Evolutionary conservation across 2,888 invertebrate genomes (phyloP), one percentile per base, ranked within the genome.

Genomic region (Drosophila dives): DNA sequence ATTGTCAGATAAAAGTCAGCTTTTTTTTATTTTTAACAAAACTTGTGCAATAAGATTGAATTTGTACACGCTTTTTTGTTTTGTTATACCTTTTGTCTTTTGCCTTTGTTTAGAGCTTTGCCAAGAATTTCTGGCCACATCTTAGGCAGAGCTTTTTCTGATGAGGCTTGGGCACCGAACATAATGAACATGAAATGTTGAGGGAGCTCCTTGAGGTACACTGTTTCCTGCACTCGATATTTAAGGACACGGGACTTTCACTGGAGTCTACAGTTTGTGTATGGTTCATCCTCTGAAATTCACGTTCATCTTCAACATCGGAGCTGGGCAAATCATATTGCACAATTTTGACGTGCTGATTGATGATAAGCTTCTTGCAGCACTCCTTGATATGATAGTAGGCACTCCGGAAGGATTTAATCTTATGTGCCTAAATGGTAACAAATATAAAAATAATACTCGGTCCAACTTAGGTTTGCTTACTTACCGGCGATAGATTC

Each of bases 21-120:
- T 38, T 62, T 33, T 36, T 54, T 45, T 72, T 64, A 64, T 76
- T n/a, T n/a, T n/a, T 72, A 15, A 34, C 26, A 63, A 42, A 26
- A 42, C 20, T 50, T 63, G 29, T 54, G 34, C 48, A 48, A 17
- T 23, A 26, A 29, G n/a, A 26, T 6, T 40, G 12, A 3, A 36
- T 6, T 4, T n/a, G 15, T 0, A 32, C 51, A n/a, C 8, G 36
- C n/a, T 15, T 23, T 53, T 42, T 17, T 20, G 20, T 49, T 8
- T 55, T 29, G 34, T n/a, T 29, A 0, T 11, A 40, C 12, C 5
- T 29, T 40, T 26, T 2, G 17, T 36, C 20, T 20, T 33, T 34
- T 17, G 33, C n/a, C 3, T 0, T 11, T 33, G 20, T 26, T 86
- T 72, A 86, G 65, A 94, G 91, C 74, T 94, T 91, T 75, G 94